phyloP scores from a whole-genome alignment of 2,113 vertebrate genomes.

The Salvelinus alpinus region DNA sequence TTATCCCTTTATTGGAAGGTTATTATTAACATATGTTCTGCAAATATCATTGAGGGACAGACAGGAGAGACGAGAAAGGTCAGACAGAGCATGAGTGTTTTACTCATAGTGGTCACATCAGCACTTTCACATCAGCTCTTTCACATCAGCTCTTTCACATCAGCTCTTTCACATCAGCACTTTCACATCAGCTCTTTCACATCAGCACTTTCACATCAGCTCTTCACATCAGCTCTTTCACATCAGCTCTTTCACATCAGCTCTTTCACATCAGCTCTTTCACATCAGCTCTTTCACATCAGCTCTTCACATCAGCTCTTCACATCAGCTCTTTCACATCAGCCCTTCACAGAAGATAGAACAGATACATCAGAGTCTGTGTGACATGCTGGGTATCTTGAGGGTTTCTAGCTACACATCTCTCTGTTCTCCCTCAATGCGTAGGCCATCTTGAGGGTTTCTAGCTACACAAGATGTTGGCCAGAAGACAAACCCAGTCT shows the following conservation, averaged over 20 bases:
- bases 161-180: too few relatives aligned
- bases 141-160: too few relatives aligned
- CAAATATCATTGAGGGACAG: slow-evolving; percentile 19
- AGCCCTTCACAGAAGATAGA: slow-evolving; percentile 26
- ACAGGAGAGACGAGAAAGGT: slow-evolving; percentile 27
- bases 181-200: too few relatives aligned
- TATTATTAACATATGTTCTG: slow-evolving; percentile 39
- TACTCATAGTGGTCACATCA: slow-evolving; percentile 25
- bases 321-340: slow-evolving; percentile 38
- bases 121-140: too few relatives aligned
- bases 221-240: too few relatives aligned
- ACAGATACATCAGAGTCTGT: slow-evolving; percentile 7
- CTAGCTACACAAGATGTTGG: slow-evolving; percentile 30
- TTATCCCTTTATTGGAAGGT: slow-evolving; percentile 60
- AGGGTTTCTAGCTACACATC: slow-evolving; percentile 38
- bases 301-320: too few relatives aligned
- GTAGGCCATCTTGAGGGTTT: slow-evolving; percentile 50
- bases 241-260: too few relatives aligned
- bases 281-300: too few relatives aligned
- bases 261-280: too few relatives aligned
- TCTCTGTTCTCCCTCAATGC: slow-evolving; percentile 27
- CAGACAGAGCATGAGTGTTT: slow-evolving; percentile 12
- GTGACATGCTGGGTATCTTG: slow-evolving; percentile 21
- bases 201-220: too few relatives aligned
- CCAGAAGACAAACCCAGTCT: slow-evolving; percentile 65